Conservation (phyloP, 2,888 invertebrate genomes). For the Arrhopalites spinosus region DNA sequence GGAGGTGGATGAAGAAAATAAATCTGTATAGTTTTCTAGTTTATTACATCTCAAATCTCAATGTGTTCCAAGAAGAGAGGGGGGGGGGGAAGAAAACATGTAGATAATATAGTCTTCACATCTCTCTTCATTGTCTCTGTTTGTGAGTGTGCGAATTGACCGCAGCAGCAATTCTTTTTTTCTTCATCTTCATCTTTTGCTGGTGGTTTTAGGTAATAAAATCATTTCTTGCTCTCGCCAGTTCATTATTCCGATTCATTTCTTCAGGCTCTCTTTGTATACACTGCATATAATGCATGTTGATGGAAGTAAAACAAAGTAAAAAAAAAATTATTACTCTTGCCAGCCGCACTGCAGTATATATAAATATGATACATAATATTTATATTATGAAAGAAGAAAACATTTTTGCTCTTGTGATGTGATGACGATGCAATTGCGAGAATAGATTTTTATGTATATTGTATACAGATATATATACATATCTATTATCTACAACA, state of each 20-base stretch:
- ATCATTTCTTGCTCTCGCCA: constrained; percentile 16
- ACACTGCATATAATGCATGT: too few species aligned
- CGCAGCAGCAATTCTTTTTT: background rate
- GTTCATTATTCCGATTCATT: constrained; percentile 14
- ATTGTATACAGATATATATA: background rate
- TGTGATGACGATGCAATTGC: constrained; percentile 7
- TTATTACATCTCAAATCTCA: constrained; percentile 10
- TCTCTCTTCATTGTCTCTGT: background rate
- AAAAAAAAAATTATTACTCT: background rate
- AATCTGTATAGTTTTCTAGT: background rate
- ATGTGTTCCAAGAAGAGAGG: background rate
- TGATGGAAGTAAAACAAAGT: constrained; percentile 18
- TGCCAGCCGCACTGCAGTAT: background rate
- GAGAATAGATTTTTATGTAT: background rate
- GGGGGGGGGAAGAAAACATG: too few species aligned
- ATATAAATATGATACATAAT: background rate
- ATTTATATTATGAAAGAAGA: too few species aligned
- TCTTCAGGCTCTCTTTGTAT: constrained; percentile 8
- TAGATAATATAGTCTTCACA: background rate
- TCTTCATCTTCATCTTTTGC: background rate
- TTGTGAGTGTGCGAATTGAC: background rate
- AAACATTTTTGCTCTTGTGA: too few species aligned
- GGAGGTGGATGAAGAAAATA: background rate
- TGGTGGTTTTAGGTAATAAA: constrained; percentile 18
- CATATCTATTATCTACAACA: background rate